Evolutionary conservation across 2,113 vertebrate species (phyloP).

Genomic region (Tachuris rubrigastra): DNA sequence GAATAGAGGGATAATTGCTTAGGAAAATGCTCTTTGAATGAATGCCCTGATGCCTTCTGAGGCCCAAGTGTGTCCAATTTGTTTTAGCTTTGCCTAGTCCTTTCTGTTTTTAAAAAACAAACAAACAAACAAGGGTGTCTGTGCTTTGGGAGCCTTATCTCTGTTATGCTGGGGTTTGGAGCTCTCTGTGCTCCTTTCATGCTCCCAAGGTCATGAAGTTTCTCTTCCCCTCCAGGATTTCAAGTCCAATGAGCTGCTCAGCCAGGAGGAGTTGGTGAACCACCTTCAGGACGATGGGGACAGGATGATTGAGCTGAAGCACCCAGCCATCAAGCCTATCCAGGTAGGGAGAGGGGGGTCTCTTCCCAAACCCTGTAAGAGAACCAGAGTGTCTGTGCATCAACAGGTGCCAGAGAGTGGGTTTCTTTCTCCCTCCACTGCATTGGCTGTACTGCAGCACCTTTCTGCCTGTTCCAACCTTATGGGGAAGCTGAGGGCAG

Average conservation of each 20-base stretch:
- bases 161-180: not conserved
- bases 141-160: not conserved
- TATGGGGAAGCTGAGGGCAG: not conserved
- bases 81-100: not conserved
- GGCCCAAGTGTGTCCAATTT: not conserved
- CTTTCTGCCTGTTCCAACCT: not conserved
- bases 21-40: not conserved
- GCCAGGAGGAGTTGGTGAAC: conserved; percentile 89
- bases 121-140: not conserved
- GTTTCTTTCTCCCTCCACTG: not conserved
- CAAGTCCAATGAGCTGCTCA: conserved; percentile 88
- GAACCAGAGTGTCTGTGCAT: not conserved
- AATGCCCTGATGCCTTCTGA: not conserved
- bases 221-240: conserved; percentile 79
- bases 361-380: not conserved
- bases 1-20: not conserved
- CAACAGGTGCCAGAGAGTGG: not conserved
- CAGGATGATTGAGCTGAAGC: conserved; percentile 87
- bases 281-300: conserved; percentile 90
- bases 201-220: not conserved
- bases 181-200: not conserved
- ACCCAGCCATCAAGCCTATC: conserved; percentile 85
- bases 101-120: not conserved
- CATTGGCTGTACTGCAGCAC: not conserved
- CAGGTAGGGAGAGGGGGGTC: conserved; percentile 72